A percentile compares a stretch with the other conserved stretches of the same genome.
phyloP scores from a whole-genome alignment of 1,140 invertebrate species.

The Brachionus plicatilis region DNA sequence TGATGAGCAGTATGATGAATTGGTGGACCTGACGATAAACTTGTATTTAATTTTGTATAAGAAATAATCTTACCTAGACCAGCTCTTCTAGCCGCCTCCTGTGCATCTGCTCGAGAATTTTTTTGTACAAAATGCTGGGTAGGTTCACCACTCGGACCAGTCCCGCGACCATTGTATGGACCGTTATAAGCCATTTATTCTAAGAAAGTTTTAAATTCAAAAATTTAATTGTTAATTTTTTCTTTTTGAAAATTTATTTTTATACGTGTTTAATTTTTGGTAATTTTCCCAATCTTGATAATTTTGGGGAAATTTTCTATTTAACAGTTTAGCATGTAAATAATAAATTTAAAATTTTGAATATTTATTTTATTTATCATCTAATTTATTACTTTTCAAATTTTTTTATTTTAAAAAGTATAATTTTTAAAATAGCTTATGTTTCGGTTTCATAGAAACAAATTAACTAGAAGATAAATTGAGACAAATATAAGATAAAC shows the following conservation, averaged over 20 bases:
- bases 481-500: too few species aligned
- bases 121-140: background rate
- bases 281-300: background rate
- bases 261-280: background rate
- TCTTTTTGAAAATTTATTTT: background rate
- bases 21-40: background rate
- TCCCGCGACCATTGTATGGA: background rate
- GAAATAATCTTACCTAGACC: background rate
- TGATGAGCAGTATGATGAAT: constrained; percentile 20
- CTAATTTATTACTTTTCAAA: too few species aligned
- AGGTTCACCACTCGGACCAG: constrained; percentile 16
- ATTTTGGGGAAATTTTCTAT: background rate
- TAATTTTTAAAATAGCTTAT: too few species aligned
- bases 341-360: too few species aligned
- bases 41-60: background rate
- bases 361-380: too few species aligned
- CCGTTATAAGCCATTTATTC: background rate
- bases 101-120: background rate
- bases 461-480: too few species aligned
- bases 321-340: too few species aligned
- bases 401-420: too few species aligned
- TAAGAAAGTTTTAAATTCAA: background rate
- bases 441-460: too few species aligned
- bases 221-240: background rate
- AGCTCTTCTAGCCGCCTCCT: background rate